A percentile compares a stretch with the other conserved stretches of the same genome.
phyloP scores from a whole-genome alignment of 2,113 vertebrate species.

The Seriola quinqueradiata region DNA sequence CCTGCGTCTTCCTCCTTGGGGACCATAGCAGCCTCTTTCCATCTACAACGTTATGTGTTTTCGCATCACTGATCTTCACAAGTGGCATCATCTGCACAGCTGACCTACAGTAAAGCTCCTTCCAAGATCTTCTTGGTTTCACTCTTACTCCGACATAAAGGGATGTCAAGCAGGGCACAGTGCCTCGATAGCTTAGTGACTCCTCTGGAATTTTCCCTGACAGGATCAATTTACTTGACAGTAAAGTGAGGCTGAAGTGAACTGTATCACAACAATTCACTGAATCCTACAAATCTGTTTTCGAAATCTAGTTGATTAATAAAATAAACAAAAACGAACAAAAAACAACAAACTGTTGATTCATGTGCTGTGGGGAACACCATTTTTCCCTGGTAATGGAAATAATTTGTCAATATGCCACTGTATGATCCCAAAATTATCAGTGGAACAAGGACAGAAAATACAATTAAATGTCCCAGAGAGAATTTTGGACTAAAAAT shows the following conservation, averaged over 20 bases:
- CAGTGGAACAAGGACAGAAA: too few species aligned
- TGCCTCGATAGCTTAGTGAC: constrained; percentile 27
- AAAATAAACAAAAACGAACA: too few species aligned
- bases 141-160: constrained; percentile 22
- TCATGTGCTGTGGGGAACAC: background rate
- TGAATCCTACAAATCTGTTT: background rate
- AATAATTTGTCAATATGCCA: background rate
- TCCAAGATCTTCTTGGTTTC: constrained; percentile 39
- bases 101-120: constrained; percentile 48
- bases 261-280: background rate
- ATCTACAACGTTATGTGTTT: constrained; percentile 46
- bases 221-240: constrained; percentile 27
- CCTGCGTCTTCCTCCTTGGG: constrained; percentile 18
- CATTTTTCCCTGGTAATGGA: background rate
- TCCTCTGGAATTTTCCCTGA: constrained; percentile 20
- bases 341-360: background rate
- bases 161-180: constrained; percentile 27
- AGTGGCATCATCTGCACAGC: constrained; percentile 58
- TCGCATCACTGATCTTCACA: constrained; percentile 57
- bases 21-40: constrained; percentile 29
- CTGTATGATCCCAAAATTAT: background rate
- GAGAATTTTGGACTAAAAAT: too few species aligned
- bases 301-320: too few species aligned
- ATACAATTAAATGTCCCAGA: too few species aligned
- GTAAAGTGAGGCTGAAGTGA: background rate